Conservation (phyloP, 2,888 invertebrate genomes). For the Euzetes globulus region DNA sequence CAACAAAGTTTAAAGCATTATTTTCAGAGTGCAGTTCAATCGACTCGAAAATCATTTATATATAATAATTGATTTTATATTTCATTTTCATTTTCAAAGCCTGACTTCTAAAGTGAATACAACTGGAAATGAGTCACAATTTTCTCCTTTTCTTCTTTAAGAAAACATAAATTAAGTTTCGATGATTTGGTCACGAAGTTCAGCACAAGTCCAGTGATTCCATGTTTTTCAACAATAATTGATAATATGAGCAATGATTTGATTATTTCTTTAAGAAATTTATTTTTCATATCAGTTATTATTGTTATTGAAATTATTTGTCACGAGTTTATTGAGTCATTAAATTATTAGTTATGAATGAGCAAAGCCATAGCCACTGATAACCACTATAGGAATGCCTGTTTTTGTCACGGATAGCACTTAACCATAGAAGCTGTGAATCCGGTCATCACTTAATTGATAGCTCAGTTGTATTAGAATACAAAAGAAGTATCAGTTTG, state of each 20-base stretch:
- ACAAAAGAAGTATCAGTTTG: conserved; percentile 22
- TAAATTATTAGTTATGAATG: conserved; percentile 22
- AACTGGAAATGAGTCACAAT: background rate
- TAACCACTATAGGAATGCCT: background rate
- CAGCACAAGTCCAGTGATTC: background rate
- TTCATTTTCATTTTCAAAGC: conserved; percentile 10
- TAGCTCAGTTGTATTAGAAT: background rate
- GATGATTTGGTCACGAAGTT: conserved; percentile 15
- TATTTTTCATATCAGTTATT: background rate
- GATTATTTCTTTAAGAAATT: conserved; percentile 12
- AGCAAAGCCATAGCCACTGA: background rate
- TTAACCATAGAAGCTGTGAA: conserved; percentile 1
- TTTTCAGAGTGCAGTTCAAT: background rate
- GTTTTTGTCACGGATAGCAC: conserved; percentile 10
- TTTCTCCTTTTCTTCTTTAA: background rate
- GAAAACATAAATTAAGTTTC: conserved; percentile 22
- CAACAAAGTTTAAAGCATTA: background rate
- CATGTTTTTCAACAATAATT: conserved; percentile 10
- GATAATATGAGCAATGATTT: conserved; percentile 19
- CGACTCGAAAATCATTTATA: background rate
- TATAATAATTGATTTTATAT: background rate
- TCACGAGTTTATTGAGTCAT: conserved; percentile 29
- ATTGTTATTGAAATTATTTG: conserved; percentile 20
- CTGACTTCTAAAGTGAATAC: background rate
- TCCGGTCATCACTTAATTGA: conserved; percentile 25